Evolutionary conservation across 2,113 vertebrate species (phyloP).

Genomic region (human): DNA sequence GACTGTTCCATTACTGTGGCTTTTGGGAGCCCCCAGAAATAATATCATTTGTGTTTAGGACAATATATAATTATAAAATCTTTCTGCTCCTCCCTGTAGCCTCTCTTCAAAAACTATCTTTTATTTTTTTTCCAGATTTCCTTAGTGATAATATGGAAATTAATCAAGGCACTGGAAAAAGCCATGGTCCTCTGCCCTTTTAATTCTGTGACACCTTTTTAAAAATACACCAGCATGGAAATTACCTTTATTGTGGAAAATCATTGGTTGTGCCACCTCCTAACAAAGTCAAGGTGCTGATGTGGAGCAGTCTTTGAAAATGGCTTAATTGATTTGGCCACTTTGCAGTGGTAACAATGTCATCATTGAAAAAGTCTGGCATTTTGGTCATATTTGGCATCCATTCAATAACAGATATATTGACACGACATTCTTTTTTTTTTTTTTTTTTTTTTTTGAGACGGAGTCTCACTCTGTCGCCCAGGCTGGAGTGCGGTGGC

Average conservation of each 20-base stretch:
- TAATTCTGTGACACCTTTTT: conserved; percentile 52
- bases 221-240: conserved; percentile 55
- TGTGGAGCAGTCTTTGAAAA: neutral
- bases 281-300: conserved; percentile 59
- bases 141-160: conserved; percentile 45
- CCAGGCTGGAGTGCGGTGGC: no score
- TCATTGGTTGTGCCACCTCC: neutral
- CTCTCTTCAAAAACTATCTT: conserved; percentile 24
- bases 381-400: neutral
- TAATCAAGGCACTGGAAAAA: conserved; percentile 41
- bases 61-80: neutral
- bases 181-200: neutral
- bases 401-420: neutral
- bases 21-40: conserved; percentile 56
- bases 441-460: no score
- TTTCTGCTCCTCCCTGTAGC: neutral
- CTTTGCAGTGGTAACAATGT: neutral
- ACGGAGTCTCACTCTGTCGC: no score
- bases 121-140: conserved; percentile 72
- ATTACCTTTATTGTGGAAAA: conserved; percentile 22
- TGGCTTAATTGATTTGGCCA: neutral
- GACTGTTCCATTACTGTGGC: conserved; percentile 73
- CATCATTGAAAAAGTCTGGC: neutral
- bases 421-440: neutral
- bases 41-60: conserved; percentile 61